A percentile compares a stretch with the other conserved stretches of the same genome.
Conservation (phyloP, 2,113 vertebrate genomes). For the Xiphophorus hellerii region DNA sequence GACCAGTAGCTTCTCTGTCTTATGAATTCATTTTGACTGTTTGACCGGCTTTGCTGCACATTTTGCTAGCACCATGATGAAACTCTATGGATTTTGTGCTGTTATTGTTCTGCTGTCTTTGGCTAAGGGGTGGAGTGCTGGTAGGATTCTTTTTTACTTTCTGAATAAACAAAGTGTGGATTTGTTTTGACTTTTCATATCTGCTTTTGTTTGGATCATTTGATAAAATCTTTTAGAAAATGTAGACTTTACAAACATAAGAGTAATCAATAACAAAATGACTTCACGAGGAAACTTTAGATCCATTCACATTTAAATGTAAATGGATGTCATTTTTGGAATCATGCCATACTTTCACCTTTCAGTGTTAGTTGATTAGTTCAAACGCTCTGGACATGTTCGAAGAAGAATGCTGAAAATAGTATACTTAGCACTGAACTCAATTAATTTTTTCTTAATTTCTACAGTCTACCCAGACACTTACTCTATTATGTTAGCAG, state of each 20-base stretch:
- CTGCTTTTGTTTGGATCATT: neutral
- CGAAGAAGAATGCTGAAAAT: no score
- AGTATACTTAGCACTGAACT: no score
- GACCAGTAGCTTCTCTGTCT: constrained; percentile 1
- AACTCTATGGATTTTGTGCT: constrained; percentile 12
- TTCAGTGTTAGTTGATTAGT: neutral
- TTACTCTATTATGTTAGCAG: no score
- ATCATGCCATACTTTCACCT: no score
- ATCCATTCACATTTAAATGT: neutral
- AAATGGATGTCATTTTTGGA: neutral
- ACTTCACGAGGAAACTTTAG: neutral
- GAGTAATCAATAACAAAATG: neutral
- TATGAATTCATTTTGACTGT: neutral
- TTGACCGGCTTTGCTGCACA: constrained; percentile 1
- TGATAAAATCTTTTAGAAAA: neutral
- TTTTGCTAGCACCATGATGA: constrained; percentile 13
- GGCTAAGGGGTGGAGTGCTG: constrained; percentile 21
- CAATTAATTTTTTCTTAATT: no score
- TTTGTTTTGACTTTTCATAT: neutral
- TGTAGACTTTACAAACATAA: neutral
- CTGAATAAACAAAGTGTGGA: neutral
- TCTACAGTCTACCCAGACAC: no score
- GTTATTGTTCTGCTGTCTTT: constrained; percentile 32
- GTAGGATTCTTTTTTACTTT: constrained; percentile 29
- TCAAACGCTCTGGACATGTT: neutral